Percentiles rank a stretch among this genome's conserved stretches.
These are phyloP conservation scores for Panthera leo DNA, from an alignment of 2,113 vertebrate genomes.

Conservation along the genomic window DNA sequence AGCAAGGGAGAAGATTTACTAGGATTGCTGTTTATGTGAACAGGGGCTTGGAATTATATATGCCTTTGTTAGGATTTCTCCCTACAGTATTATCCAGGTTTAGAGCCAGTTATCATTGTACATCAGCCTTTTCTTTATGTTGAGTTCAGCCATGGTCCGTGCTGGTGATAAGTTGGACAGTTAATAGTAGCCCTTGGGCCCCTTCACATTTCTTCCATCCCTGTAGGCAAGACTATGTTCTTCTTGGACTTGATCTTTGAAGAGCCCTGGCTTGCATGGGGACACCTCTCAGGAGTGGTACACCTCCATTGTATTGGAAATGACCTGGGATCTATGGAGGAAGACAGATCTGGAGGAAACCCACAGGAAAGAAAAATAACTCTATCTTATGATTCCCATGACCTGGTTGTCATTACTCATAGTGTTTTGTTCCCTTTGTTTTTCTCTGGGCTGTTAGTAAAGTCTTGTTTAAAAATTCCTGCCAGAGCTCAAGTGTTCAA, in stretches of 20 bases:
- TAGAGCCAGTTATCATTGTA: background rate
- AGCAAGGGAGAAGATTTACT: background rate
- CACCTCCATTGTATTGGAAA: background rate
- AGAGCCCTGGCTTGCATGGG: background rate
- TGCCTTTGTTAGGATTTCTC: background rate
- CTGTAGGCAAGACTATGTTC: background rate
- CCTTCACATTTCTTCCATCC: background rate
- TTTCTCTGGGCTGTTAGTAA: background rate
- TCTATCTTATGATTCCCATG: background rate
- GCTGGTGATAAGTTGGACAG: background rate
- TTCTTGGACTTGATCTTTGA: background rate
- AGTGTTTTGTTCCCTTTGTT: background rate
- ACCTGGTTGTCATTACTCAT: background rate
- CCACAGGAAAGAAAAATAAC: background rate
- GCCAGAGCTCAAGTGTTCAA: background rate
- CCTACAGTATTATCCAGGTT: background rate
- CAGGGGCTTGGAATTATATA: background rate
- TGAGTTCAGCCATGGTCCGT: background rate
- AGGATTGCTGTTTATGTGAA: background rate
- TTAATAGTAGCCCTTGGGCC: background rate
- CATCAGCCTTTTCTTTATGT: background rate
- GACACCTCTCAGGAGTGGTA: background rate
- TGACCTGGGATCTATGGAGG: background rate
- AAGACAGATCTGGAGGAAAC: background rate
- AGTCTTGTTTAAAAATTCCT: background rate